Base-by-base conservation (phyloP, 1,140 invertebrate species). In the Leptinotarsa undecemlineata region DNA sequence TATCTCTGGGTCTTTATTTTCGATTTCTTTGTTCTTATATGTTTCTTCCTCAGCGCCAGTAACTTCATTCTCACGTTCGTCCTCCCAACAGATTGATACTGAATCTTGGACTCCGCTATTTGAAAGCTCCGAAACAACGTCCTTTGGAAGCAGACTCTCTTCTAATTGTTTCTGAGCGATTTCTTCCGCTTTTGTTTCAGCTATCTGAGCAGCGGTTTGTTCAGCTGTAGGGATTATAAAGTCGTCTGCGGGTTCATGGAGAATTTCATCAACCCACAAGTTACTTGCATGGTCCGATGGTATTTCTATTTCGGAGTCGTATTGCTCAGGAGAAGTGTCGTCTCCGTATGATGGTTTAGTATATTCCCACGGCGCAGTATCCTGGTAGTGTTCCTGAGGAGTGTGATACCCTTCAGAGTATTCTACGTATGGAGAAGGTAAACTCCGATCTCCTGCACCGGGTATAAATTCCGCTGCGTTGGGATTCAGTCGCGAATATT, bases 401-500 rank as follows among this genome's bases (percentile, higher is more conserved):
- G 26, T 17, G 8, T 69, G n/a, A 19, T 69, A 69, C 15, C n/a
- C 68, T 68, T 21, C n/a, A 19, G 66, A 33, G n/a, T 19, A 69
- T 17, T 69, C 68, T 15, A 48, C 20, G 48, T 69, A 69, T 19
- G 17, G 26, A 48, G 51, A 48, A 20, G 20, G 71, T 72, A 20
- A 15, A 26, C 33, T 72, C 11, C 42, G 71, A 26, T 23, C 51
- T 60, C 72, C 20, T 73, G 73, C 71, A 62, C 77, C 79, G 21
- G 84, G 84, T 26, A 85, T 74, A 75, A 85, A 85, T 73, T 83
- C 82, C 26, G 81, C 80, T 4, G 84, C 84, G 66, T 85, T 80
- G 1, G 84, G 84, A 79, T 85, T 84, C 67, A 84, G 66, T 57
- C 73, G 76, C n/a, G 78, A 80, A 71, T 83, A 83, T 74, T 82